Evolutionary conservation across 2,113 vertebrate genomes (phyloP).

Genomic region (Callionymus lyra): DNA sequence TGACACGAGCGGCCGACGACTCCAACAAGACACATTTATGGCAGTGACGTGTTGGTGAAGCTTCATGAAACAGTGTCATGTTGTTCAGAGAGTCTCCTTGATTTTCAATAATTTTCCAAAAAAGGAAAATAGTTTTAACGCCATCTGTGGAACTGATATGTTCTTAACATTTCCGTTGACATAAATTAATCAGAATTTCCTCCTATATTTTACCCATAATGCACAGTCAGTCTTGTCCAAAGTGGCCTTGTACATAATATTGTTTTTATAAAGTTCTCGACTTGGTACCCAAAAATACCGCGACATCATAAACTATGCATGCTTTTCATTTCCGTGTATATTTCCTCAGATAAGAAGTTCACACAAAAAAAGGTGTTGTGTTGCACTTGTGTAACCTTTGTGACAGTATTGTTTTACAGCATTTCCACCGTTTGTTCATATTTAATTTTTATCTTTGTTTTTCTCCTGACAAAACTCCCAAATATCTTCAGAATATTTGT

Average conservation of each 20-base stretch:
- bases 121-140: no score
- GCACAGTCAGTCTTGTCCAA: conserved; percentile 37
- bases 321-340: conserved; percentile 76
- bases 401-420: conserved; percentile 81
- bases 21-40: no score
- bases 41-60: no score
- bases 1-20: conserved; percentile 10
- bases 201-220: conserved; percentile 7
- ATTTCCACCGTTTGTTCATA: conserved; percentile 70
- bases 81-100: no score
- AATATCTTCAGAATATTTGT: conserved; percentile 60
- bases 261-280: conserved; percentile 35
- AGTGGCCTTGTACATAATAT: conserved; percentile 44
- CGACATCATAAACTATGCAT: conserved; percentile 79
- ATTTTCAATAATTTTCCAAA: no score
- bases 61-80: no score
- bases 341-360: conserved; percentile 65
- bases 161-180: no score
- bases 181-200: no score
- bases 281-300: conserved; percentile 68
- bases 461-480: conserved; percentile 51
- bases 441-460: conserved; percentile 64
- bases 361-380: conserved; percentile 61
- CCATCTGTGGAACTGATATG: no score
- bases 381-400: conserved; percentile 62